phyloP scores from a whole-genome alignment of 2,113 vertebrate species.

The Alligator sinensis region DNA sequence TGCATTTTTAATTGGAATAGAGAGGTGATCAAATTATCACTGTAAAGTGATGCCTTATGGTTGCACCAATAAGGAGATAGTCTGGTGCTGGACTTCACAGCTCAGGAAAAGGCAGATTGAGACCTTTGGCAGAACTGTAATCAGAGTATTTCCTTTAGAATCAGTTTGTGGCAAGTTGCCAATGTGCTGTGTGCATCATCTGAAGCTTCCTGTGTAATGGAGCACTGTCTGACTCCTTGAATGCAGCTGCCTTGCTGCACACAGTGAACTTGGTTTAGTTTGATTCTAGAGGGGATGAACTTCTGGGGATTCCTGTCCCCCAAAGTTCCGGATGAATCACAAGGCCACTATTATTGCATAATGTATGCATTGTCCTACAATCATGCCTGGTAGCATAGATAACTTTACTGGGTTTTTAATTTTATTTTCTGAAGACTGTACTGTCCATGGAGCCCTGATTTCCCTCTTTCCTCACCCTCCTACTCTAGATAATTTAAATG shows the following conservation, averaged over 20 bases:
- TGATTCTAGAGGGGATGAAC: slow-evolving; percentile 1
- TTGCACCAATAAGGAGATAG: background rate
- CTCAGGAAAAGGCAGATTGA: background rate
- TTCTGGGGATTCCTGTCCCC: background rate
- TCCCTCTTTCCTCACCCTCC: background rate
- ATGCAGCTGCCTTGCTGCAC: background rate
- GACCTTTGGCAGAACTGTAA: background rate
- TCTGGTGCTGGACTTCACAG: background rate
- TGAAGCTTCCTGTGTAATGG: accelerated
- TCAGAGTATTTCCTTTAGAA: background rate
- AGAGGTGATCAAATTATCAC: background rate
- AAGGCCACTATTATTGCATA: accelerated
- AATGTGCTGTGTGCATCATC: background rate
- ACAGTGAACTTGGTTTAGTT: background rate
- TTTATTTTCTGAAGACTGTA: background rate
- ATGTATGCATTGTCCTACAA: background rate
- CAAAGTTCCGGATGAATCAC: background rate
- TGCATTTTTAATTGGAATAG: background rate
- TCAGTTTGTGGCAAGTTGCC: background rate
- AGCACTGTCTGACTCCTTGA: background rate
- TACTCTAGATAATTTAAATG: background rate
- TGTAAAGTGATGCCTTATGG: background rate
- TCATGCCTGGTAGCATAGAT: background rate
- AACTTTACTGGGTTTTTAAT: background rate
- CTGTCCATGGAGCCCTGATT: background rate